Evolutionary conservation across 2,888 invertebrate genomes (phyloP), one percentile per base, ranked within the genome.

Genomic region (Eueremaeus valkanovi): DNA sequence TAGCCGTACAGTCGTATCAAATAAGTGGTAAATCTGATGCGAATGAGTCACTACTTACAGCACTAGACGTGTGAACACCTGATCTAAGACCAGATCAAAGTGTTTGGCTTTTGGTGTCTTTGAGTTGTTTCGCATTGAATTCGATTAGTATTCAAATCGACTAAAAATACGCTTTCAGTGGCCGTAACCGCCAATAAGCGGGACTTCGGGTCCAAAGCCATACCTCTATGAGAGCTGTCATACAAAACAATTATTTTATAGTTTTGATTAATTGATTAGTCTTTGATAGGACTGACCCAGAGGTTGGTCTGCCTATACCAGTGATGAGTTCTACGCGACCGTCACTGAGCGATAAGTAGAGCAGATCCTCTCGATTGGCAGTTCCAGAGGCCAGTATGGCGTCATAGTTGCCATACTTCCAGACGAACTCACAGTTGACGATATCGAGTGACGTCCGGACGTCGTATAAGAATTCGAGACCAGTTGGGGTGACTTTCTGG

Each of bases 281-380:
- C 1, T 33, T 36, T 63, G 33, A 33, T n/a, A 55, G 0, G 9
- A 72, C 72, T 74, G 29, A 77, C 77, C 76, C 76, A 49, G 70
- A 70, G 24, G 75, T 75, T 2, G 77, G 75, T 61, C 75, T 27
- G 13, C 89, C 89, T 72, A 89, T 88, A 78, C 90, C 90, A 51
- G 89, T 89, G 79, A 91, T 89, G 85, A 90, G 89, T 82, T 90
- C 90, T 58, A 90, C 90, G 86, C 90, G 90, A 86, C 90, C 90
- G 80, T 89, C 88, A 42, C 88, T 85, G 77, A 91, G 85, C 82
- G 90, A 89, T 66, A 91, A 84, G 81, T 89, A 90, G 61, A 90
- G 85, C 58, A 90, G 85, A 82, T 91, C 90, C 81, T 90, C 76
- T 27, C 77, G 45, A 45, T 76, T 75, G 13, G 68, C 51, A 8